Evolutionary conservation across 30 jellyfish, hydroid and myxozoan genomes (phyloP).

Genomic region (Aurelia aurita complex sp. Pacific): DNA sequence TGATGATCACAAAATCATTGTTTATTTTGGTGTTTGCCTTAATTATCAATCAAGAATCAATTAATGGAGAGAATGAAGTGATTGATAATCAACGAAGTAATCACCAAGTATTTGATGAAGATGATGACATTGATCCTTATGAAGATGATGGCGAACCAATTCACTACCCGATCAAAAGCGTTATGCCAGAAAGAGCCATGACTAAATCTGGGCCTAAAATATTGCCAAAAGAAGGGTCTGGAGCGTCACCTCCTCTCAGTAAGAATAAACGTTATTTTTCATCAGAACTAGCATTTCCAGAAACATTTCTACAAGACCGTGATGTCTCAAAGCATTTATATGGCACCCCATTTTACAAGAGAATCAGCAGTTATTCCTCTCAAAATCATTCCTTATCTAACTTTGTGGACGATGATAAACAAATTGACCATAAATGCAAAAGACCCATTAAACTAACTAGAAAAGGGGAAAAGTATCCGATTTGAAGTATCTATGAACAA

Average conservation of each 20-base stretch:
- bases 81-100: neutral
- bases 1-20: constrained; percentile 1
- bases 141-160: constrained; percentile 62
- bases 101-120: constrained; percentile 29
- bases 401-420: no score
- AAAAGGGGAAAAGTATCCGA: no score
- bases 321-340: no score
- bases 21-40: constrained; percentile 10
- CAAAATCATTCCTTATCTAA: no score
- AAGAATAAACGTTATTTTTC: neutral
- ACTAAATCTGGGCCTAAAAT: constrained; percentile 10
- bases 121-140: constrained; percentile 66
- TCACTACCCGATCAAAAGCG: constrained; percentile 53
- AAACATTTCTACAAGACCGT: no score
- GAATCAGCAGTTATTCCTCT: no score
- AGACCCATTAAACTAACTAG: no score
- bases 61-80: neutral
- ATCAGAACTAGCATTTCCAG: neutral
- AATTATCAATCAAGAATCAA: neutral
- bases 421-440: no score
- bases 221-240: constrained; percentile 46
- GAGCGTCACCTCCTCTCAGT: constrained; percentile 21
- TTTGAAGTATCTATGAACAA: no score
- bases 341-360: no score
- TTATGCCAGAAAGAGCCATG: constrained; percentile 57